Percentiles rank a stretch among this genome's conserved stretches.
Conservation (phyloP, 30 jellyfish, hydroid and myxozoan genomes). For the Chrysaora quinquecirrha region DNA sequence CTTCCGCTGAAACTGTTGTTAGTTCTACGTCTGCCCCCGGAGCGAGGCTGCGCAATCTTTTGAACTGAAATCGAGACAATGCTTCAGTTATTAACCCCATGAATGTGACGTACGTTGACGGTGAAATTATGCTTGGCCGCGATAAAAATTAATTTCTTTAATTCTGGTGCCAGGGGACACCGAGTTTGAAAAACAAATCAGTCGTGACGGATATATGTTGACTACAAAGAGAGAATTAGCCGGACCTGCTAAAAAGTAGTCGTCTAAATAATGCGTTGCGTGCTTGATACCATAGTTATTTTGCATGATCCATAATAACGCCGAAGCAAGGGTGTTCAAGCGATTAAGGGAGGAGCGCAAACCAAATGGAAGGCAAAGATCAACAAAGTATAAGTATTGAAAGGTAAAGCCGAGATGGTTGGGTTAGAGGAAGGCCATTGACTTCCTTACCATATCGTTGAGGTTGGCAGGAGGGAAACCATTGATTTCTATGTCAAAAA, state of each 20-base stretch:
- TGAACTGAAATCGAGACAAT: slow-evolving; percentile 10
- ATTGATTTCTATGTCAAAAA: neutral
- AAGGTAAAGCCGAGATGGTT: slow-evolving; percentile 47
- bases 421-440: too few relatives aligned
- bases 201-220: neutral
- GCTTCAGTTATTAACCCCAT: neutral
- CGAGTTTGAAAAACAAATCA: neutral
- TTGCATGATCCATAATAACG: neutral
- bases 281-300: neutral
- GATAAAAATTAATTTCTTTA: neutral
- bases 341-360: too few relatives aligned
- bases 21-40: too few relatives aligned
- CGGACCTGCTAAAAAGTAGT: neutral
- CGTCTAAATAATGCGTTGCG: neutral
- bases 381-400: too few relatives aligned
- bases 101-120: neutral
- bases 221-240: too few relatives aligned
- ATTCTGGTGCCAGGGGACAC: neutral
- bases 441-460: too few relatives aligned
- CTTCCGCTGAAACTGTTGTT: too few relatives aligned
- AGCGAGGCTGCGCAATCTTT: too few relatives aligned
- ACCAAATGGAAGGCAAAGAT: too few relatives aligned
- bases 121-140: slow-evolving; percentile 9
- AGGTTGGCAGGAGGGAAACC: neutral
- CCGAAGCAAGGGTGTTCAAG: too few relatives aligned